Conservation (phyloP, 2,888 invertebrate species). For the Leptinotarsa juncta region DNA sequence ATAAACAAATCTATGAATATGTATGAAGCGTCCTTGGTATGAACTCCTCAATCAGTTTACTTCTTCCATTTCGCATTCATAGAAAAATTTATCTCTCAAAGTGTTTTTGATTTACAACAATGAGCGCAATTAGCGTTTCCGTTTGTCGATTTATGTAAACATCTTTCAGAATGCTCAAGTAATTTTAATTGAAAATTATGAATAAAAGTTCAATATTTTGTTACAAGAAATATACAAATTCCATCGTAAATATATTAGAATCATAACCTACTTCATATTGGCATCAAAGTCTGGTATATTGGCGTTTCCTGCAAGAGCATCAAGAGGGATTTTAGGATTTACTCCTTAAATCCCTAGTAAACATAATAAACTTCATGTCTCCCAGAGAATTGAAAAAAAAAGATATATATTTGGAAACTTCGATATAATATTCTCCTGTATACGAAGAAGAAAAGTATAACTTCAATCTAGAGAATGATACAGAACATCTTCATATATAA, state of each 20-base stretch:
- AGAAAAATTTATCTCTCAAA: slow-evolving; percentile 37
- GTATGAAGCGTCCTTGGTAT: slow-evolving; percentile 36
- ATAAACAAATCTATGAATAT: slow-evolving; percentile 45
- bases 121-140: slow-evolving; percentile 37
- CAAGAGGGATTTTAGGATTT: slow-evolving; percentile 18
- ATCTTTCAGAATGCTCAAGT: no score
- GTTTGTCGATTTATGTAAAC: slow-evolving; percentile 36
- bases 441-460: no score
- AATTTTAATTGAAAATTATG: background rate
- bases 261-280: slow-evolving; percentile 10
- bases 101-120: slow-evolving; percentile 33
- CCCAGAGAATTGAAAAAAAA: slow-evolving; percentile 4
- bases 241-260: background rate
- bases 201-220: background rate
- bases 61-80: slow-evolving; percentile 23
- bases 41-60: slow-evolving; percentile 33
- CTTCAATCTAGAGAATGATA: background rate
- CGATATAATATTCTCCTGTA: no score
- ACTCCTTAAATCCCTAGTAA: slow-evolving; percentile 21
- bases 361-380: slow-evolving; percentile 22
- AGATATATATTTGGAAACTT: background rate
- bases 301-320: slow-evolving; percentile 2
- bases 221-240: background rate
- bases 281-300: background rate
- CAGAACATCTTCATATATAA: no score